These are phyloP conservation scores for Paedocypris sp. DNA, from an alignment of 2,113 vertebrate genomes.

Conservation along the genomic window DNA sequence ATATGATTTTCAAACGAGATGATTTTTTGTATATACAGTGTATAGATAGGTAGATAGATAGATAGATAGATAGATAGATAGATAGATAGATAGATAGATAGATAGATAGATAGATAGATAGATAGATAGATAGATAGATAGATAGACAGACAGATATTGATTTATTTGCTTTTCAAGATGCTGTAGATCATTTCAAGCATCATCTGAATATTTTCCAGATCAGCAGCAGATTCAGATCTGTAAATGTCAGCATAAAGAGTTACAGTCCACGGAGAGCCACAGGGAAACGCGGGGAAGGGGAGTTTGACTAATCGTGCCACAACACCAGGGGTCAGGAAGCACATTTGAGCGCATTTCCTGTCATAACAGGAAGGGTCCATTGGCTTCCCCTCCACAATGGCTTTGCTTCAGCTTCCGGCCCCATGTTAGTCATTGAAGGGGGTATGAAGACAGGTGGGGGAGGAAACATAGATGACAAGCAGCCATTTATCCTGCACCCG, in stretches of 20 bases:
- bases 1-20: too few species aligned
- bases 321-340: conserved; percentile 72
- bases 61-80: too few species aligned
- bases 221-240: background rate
- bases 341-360: conserved; percentile 83
- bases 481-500: conserved; percentile 7
- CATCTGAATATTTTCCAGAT: too few species aligned
- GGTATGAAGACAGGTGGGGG: conserved; percentile 14
- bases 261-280: background rate
- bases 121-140: too few species aligned
- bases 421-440: background rate
- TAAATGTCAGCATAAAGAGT: too few species aligned
- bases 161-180: too few species aligned
- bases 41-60: too few species aligned
- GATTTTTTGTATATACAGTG: too few species aligned
- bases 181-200: too few species aligned
- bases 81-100: too few species aligned
- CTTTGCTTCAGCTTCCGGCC: conserved; percentile 70
- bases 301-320: background rate
- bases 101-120: too few species aligned
- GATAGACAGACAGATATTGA: too few species aligned
- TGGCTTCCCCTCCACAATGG: conserved; percentile 75
- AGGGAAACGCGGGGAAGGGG: conserved; percentile 1
- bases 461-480: conserved; percentile 46
- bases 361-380: conserved; percentile 81